Conservation (phyloP, 2,113 vertebrate species). For the Muntiacus muntjak region DNA sequence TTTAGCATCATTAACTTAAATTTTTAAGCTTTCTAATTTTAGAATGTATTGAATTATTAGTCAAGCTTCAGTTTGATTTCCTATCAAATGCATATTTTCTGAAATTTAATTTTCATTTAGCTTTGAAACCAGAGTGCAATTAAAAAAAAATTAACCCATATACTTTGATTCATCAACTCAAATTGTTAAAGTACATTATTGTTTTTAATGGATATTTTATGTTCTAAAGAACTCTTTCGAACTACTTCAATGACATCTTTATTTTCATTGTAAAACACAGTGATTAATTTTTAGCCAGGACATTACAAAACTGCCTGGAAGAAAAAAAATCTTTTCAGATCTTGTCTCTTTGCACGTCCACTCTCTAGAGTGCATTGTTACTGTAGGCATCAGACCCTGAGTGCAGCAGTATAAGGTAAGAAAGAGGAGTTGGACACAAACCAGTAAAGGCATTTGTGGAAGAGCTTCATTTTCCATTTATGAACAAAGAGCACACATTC, state of each 20-base stretch:
- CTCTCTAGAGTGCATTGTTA: background rate
- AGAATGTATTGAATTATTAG: background rate
- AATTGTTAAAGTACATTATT: slow-evolving; percentile 1
- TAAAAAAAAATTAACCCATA: slow-evolving; percentile 6
- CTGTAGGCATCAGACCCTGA: background rate
- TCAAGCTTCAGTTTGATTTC: background rate
- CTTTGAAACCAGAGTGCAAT: slow-evolving; percentile 48
- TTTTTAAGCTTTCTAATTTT: background rate
- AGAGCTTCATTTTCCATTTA: background rate
- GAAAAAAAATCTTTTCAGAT: background rate
- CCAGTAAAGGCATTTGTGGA: background rate
- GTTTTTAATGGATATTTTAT: slow-evolving; percentile 35
- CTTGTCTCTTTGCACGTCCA: background rate
- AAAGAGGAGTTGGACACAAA: background rate
- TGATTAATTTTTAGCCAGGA: background rate
- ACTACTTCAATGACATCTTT: slow-evolving; percentile 37
- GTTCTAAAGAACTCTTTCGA: background rate
- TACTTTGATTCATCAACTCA: slow-evolving; percentile 33
- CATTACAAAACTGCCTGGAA: slow-evolving; percentile 10
- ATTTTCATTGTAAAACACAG: slow-evolving; percentile 15
- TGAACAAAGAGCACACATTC: background rate
- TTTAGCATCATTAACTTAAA: background rate
- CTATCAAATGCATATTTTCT: background rate
- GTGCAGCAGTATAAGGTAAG: background rate
- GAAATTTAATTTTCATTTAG: background rate